Evolutionary conservation across 2,113 vertebrate genomes (phyloP), one percentile per base, ranked within the genome.

Genomic region (Corvus moneduloides): DNA sequence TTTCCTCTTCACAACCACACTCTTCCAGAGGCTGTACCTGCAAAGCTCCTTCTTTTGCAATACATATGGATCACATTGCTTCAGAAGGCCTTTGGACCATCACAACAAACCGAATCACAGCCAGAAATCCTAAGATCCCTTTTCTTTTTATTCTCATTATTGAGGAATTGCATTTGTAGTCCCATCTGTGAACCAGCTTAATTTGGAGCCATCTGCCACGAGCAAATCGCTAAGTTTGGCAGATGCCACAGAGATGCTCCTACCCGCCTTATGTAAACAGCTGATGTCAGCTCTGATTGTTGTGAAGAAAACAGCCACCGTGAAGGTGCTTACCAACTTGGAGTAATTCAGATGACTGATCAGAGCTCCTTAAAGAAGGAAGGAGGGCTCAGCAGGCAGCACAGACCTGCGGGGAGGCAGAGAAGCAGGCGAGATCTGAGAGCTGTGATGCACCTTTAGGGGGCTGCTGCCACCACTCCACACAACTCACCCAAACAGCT

Each of bases 121-220:
- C 23, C 69, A 75, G 3, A 77, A 94, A 82, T n/a, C 79, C 72
- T 16, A 33, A 89, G 59, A 56, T 59, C 23, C 71, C 39, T 88
- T 76, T 78, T 80, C 61, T 76, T 81, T 76, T 84, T 35, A 73
- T 62, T 46, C 90, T 62, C 33, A 48, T 85, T 92, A 86, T 43
- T 94, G 84, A 97, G 91, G 79, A 94, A 94, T 78, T 89, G 95
- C 97, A 95, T 97, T 82, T 61, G 89, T 72, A 87, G 93, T 39
- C 93, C 97, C 97, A 97, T 97, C 95, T 97, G 96, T 80, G 95
- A 97, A 88, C 75, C 91, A 96, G 91, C 97, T 97, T 92, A 94
- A 97, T 97, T 96, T 91, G 81, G 87, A 96, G 80, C 97, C 97
- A 98, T 98, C 97, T 98, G 97, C 95, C 94, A 95, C 43, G 76